Evolutionary conservation across 2,113 vertebrate species (phyloP).

Genomic region (Gobiocypris rarus): DNA sequence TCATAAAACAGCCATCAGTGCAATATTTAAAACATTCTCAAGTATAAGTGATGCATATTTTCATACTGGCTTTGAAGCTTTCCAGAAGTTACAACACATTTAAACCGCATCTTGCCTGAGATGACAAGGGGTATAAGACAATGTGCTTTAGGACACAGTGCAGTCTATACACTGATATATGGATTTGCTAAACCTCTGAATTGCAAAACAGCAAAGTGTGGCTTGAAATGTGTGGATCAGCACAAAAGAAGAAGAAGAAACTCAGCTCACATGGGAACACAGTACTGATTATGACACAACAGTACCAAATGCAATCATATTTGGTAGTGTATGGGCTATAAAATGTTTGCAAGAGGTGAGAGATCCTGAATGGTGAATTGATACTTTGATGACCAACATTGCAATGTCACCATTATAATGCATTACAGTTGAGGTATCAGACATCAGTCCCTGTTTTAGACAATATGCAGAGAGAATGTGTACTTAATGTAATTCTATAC

Average conservation of each 20-base stretch:
- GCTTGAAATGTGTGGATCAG: conserved; percentile 26
- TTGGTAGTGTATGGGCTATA: conserved; percentile 8
- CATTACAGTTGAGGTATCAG: conserved; percentile 44
- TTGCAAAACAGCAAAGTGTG: not conserved
- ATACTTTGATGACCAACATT: conserved; percentile 44
- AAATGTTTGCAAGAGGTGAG: not conserved
- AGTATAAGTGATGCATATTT: conserved; percentile 66
- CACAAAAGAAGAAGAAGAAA: not conserved
- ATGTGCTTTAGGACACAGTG: conserved; percentile 33
- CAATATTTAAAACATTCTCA: conserved; percentile 74
- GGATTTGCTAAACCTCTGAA: conserved; percentile 29
- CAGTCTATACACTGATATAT: conserved; percentile 9
- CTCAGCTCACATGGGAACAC: not conserved
- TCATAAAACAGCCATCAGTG: conserved; percentile 77
- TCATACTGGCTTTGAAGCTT: conserved; percentile 54
- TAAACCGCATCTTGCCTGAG: conserved; percentile 46
- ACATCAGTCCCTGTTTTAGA: conserved; percentile 41
- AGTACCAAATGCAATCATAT: not conserved
- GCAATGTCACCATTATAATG: conserved; percentile 33
- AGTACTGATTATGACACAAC: not conserved
- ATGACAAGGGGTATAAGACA: conserved; percentile 18
- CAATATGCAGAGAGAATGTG: conserved; percentile 32
- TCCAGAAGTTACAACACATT: conserved; percentile 27
- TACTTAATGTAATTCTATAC: not conserved
- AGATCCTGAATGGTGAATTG: conserved; percentile 43